phyloP scores from a whole-genome alignment of 2,888 invertebrate genomes.

The Rhagophthalmus giganteus region DNA sequence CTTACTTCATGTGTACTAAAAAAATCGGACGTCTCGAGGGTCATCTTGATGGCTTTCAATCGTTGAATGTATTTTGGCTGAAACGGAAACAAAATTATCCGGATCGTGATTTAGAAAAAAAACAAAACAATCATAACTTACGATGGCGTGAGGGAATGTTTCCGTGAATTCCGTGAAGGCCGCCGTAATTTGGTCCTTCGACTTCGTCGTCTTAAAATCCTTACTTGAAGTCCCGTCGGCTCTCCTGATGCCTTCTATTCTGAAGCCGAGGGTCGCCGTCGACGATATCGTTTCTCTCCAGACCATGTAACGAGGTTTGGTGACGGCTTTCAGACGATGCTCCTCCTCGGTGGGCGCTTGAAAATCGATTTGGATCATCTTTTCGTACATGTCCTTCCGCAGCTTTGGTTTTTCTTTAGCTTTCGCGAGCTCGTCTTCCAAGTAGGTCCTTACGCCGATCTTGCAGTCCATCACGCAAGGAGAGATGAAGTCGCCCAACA shows the following conservation, averaged over 20 bases:
- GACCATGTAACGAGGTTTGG: constrained; percentile 92
- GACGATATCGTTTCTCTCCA: constrained; percentile 98
- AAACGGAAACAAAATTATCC: constrained; percentile 45
- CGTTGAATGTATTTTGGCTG: constrained; percentile 84
- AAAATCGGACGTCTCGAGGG: constrained; percentile 84
- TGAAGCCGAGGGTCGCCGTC: constrained; percentile 93
- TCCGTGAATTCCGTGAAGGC: constrained; percentile 81
- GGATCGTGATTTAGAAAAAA: not conserved
- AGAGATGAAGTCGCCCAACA: constrained; percentile 85
- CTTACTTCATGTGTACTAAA: constrained; percentile 84
- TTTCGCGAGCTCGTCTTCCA: constrained; percentile 93
- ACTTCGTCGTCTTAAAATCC: constrained; percentile 93
- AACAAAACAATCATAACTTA: too few species aligned
- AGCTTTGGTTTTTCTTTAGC: constrained; percentile 93
- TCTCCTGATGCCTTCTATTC: constrained; percentile 92
- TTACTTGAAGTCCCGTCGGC: constrained; percentile 89
- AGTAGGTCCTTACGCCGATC: constrained; percentile 90
- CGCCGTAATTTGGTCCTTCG: constrained; percentile 76
- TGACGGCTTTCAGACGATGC: constrained; percentile 85
- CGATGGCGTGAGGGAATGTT: constrained; percentile 77
- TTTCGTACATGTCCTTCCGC: constrained; percentile 95
- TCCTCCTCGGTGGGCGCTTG: constrained; percentile 89
- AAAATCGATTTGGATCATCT: constrained; percentile 93
- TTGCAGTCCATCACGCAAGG: constrained; percentile 98
- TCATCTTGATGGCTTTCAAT: constrained; percentile 79